Evolutionary conservation across 2,888 invertebrate species (phyloP), one percentile per base, ranked within the genome.

Genomic region (Nesidiocoris tenuis): DNA sequence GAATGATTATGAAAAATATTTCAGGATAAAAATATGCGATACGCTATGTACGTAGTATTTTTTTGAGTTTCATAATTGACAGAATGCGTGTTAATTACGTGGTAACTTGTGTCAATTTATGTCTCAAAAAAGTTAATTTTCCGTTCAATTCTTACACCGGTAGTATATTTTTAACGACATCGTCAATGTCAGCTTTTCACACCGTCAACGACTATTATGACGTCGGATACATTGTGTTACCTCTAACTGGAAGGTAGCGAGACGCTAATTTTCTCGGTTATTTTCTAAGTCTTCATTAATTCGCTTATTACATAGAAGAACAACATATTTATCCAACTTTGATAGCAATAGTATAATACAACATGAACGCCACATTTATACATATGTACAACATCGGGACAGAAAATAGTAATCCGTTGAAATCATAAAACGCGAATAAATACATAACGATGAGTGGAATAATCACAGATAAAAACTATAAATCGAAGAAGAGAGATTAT

Each of bases 41-140:
- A 18, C 59, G 59, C 59, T 39, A 39, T 39, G 2, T 59, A 59
- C n/a, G 55, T 56, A 56, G 22, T 54, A 21, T 56, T 67, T 54
- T 72, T 72, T 54, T 72, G 72, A 72, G 72, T 72, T 72, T 72
- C 72, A 63, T 72, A 72, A 72, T 72, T 72, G 72, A 72, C 72
- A 63, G 72, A 61, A 39, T 39, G 61, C 17, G 24, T 61, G 55
- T 72, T 63, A 61, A 61, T 72, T 61, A 72, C 61, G 57, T 63
- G 72, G 72, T 72, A 72, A 72, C 72, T 61, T 70, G 22, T 54
- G 72, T 72, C 63, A 63, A 72, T 61, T 3, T 61, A 72, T 61
- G 63, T 61, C 72, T 72, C 72, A 72, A 72, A 61, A n/a, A n/a
- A n/a, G n/a, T n/a, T n/a, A n/a, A n/a, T n/a, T n/a, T n/a, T n/a